Evolutionary conservation across 2,888 invertebrate genomes (phyloP).

Genomic region (Melanargia galathea): DNA sequence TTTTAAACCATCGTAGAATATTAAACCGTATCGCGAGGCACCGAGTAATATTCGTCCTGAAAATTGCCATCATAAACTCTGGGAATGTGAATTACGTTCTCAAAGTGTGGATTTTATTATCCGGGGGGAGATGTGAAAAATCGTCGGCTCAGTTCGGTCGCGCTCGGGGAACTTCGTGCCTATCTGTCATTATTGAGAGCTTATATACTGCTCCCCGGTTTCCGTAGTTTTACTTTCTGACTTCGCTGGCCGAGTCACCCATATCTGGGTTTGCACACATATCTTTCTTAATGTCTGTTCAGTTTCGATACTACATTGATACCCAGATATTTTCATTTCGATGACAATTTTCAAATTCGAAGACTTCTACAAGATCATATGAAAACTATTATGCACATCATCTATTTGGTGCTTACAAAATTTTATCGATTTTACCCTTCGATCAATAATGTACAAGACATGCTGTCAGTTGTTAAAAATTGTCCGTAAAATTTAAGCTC

Average conservation of each 20-base stretch:
- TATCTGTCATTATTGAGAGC: conserved; percentile 77
- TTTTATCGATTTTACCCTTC: too few relatives aligned
- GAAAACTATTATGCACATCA: too few relatives aligned
- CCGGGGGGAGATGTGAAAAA: conserved; percentile 64
- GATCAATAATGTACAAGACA: too few relatives aligned
- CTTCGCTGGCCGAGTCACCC: background rate
- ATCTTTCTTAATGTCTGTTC: background rate
- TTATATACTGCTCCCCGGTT: conserved; percentile 77
- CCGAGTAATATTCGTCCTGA: conserved; percentile 68
- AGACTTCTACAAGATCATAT: too few relatives aligned
- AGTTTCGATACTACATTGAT: too few relatives aligned
- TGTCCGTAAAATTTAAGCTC: too few relatives aligned
- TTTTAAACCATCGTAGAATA: conserved; percentile 76
- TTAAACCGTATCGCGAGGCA: conserved; percentile 69
- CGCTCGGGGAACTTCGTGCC: conserved; percentile 50
- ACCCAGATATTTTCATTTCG: too few relatives aligned
- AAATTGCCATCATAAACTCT: conserved; percentile 74
- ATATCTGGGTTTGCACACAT: background rate
- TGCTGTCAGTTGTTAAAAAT: too few relatives aligned
- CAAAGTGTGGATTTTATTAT: conserved; percentile 77
- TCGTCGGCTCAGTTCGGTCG: conserved; percentile 50
- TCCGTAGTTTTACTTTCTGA: conserved; percentile 48
- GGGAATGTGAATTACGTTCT: conserved; percentile 71
- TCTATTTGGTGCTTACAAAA: too few relatives aligned
- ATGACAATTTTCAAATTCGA: too few relatives aligned